Conservation (phyloP, 2,888 invertebrate species). For the Orthonevra nobilis region DNA sequence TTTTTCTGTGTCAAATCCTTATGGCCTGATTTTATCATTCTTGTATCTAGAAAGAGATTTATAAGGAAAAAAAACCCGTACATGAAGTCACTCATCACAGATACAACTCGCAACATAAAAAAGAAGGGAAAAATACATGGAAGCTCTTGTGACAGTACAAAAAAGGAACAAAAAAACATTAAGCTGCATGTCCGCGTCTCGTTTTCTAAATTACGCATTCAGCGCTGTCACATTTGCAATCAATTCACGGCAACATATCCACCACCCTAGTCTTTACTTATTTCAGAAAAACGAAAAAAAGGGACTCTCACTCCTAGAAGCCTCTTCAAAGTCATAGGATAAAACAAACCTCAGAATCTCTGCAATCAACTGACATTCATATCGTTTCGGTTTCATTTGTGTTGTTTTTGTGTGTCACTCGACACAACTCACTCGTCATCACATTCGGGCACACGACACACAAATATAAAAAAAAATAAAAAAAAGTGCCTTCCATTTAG, state of each 20-base stretch:
- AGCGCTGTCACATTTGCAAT: conserved; percentile 54
- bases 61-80: no score
- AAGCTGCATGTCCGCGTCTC: conserved; percentile 11
- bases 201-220: conserved; percentile 60
- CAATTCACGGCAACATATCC: conserved; percentile 31
- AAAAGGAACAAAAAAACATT: no score
- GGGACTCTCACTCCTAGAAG: no score
- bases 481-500: conserved; percentile 69
- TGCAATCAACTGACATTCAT: conserved; percentile 68
- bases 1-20: conserved; percentile 13
- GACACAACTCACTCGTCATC: conserved; percentile 35
- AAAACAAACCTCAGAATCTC: conserved; percentile 27
- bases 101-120: conserved; percentile 35
- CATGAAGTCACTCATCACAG: conserved; percentile 43
- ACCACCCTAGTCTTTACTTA: conserved; percentile 25
- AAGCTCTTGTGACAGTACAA: conserved; percentile 47
- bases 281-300: conserved; percentile 15
- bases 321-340: conserved; percentile 36
- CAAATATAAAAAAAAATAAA: conserved; percentile 17
- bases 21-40: conserved; percentile 1
- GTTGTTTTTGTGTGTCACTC: conserved; percentile 43
- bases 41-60: no score
- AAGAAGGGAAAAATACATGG: background rate
- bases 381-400: conserved; percentile 63
- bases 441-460: conserved; percentile 5